phyloP scores from a whole-genome alignment of 1,140 invertebrate species.

The Aphelenchoides besseyi region DNA sequence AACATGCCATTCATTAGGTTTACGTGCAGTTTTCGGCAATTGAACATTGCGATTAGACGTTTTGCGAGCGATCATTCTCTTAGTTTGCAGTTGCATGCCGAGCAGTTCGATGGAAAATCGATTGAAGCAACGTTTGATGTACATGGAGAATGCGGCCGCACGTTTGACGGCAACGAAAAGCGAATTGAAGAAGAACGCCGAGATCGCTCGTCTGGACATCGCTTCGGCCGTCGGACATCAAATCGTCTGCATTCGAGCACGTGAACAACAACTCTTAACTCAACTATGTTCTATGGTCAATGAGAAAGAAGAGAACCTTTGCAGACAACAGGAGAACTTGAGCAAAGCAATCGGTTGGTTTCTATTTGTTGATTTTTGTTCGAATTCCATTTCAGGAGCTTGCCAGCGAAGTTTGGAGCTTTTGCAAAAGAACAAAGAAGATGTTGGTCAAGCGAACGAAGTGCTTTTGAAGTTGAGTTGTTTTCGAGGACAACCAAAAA shows the following conservation, averaged over 20 bases:
- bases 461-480: slow-evolving; percentile 9
- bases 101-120: slow-evolving; percentile 7
- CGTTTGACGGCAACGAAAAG: background rate
- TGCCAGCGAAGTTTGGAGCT: slow-evolving; percentile 1
- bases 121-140: slow-evolving; percentile 10
- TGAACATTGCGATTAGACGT: background rate
- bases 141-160: slow-evolving; percentile 7
- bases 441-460: slow-evolving; percentile 6
- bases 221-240: slow-evolving; percentile 9
- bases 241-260: slow-evolving; percentile 7
- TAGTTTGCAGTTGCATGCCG: slow-evolving; percentile 3
- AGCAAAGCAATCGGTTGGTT: slow-evolving; percentile 18
- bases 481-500: too few species aligned
- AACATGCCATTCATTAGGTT: too few species aligned
- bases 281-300: background rate
- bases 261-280: slow-evolving; percentile 9
- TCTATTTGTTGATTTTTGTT: background rate
- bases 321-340: slow-evolving; percentile 4
- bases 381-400: background rate
- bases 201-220: background rate
- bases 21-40: slow-evolving; percentile 2
- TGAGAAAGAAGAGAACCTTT: background rate
- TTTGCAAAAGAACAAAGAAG: background rate
- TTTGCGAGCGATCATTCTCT: too few species aligned
- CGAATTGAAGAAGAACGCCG: background rate